Conservation (phyloP, 2,797 vertebrate genomes). For the Aldrovandia affinis region DNA sequence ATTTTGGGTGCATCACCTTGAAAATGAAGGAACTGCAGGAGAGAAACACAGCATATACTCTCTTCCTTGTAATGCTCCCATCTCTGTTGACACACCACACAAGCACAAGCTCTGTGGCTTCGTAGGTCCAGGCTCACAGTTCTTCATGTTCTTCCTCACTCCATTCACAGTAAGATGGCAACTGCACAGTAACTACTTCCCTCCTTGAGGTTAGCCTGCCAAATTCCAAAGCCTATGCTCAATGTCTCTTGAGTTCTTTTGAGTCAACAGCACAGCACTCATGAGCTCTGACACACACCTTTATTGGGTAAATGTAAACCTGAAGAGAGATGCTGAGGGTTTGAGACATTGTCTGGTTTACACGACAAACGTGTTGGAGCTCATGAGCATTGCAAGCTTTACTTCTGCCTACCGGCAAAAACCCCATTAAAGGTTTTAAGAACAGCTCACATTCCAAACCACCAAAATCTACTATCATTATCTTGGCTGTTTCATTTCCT, state of each 20-base stretch:
- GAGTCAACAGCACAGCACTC: neutral
- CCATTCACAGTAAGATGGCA: constrained; percentile 14
- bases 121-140: neutral
- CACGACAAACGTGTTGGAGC: too few relatives aligned
- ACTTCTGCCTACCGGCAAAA: too few relatives aligned
- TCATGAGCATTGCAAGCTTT: too few relatives aligned
- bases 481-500: too few relatives aligned
- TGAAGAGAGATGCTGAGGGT: too few relatives aligned
- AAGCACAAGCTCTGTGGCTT: neutral
- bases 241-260: constrained; percentile 13
- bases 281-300: too few relatives aligned
- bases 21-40: neutral
- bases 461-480: too few relatives aligned
- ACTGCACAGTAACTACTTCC: constrained; percentile 15
- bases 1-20: neutral
- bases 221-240: constrained; percentile 33
- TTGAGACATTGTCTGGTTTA: too few relatives aligned
- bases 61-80: neutral
- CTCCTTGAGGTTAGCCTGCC: constrained; percentile 38
- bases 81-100: neutral
- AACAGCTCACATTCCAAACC: too few relatives aligned
- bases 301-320: too few relatives aligned
- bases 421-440: too few relatives aligned
- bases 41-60: neutral
- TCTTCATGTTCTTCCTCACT: neutral